Base-by-base conservation (phyloP, 2,113 vertebrate species). In the Hyperopisus bebe region DNA sequence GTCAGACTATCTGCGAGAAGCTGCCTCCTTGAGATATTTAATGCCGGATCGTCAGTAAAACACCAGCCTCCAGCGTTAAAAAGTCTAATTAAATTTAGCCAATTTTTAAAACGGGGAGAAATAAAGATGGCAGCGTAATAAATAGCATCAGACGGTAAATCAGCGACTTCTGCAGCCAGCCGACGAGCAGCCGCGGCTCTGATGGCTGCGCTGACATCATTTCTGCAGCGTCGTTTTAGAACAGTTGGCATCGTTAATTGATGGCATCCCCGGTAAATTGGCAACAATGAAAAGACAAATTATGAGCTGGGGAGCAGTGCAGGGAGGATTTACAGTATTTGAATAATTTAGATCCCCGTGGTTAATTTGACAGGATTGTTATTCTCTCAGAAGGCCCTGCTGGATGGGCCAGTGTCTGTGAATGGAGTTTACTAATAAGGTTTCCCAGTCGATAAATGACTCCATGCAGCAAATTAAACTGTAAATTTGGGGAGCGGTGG, bases 311-410 rank as follows among this genome's bases (percentile, higher is more conserved):
- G 96, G 96, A 95, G 95, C 93, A 93, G 95, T 96, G 96, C 95
- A 95, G 95, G 95, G 96, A 97, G 97, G 97, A 99, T 98, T 97
- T 98, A 97, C 96, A 97, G 97, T 97, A 98, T 98, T 97, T 99
- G 97, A 98, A 99, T 99, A 98, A 99, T 98, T 99, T 98, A 98
- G 97, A 97, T 97, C 97, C 97, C 97, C 91, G 95, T 96, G 94
- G 97, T 95, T 97, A 96, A 95, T 92, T 95, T 98, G 98, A 98
- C 98, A 99, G 97, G 97, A 97, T 96, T 96, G 98, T 98, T 98
- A 97, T 97, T 98, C 97, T 98, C 96, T 94, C 92, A 90, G 95
- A 96, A 96, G 95, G 96, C 95, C 98, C 97, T 93, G 96, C 92
- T 90, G 82, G 95, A 95, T 95, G 94, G 92, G 94, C 93, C 96